Base-by-base conservation (phyloP, 2,888 invertebrate species). In the Agrotis clavis region DNA sequence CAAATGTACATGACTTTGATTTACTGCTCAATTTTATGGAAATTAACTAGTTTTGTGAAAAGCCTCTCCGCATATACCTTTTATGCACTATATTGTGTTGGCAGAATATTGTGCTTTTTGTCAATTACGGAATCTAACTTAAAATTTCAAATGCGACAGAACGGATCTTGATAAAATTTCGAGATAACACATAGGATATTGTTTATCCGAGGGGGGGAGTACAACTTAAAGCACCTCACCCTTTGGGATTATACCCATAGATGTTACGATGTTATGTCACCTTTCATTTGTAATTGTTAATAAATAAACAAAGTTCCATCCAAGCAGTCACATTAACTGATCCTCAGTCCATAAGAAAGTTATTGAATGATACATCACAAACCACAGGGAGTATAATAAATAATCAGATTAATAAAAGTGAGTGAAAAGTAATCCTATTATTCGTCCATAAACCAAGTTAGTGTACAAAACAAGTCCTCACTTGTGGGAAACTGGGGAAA, bases 401-500 rank as follows among this genome's bases (percentile, higher is more conserved):
- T 69, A 77, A 71, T 61, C n/a, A 53, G 56, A 64, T 72, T 68
- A 73, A 79, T 82, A 71, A 50, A 67, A 67, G 61, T 59, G 56
- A 82, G 76, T 80, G 71, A 80, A 82, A 77, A 78, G 73, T 73
- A 81, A 86, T 84, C 72, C 67, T 71, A 75, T 83, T 85, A 87
- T 77, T 72, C 61, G 60, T 72, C 70, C 73, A 77, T 77, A 81
- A 87, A 79, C 76, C 72, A 83, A 80, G 78, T 81, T 74, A 71
- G 69, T 71, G 64, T 76, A 71, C 71, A 64, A 71, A 77, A 78
- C 80, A 81, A 79, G 74, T 78, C 71, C 61, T 67, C 77, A 80
- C 74, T 77, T 79, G 73, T 77, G 73, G 72, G 68, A 48, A 77
- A 81, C 71, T 74, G 66, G 71, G 62, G 76, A 75, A 79, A 84